Evolutionary conservation across 2,888 invertebrate genomes (phyloP), one percentile per base, ranked within the genome.

Genomic region (Pandemis corylana): DNA sequence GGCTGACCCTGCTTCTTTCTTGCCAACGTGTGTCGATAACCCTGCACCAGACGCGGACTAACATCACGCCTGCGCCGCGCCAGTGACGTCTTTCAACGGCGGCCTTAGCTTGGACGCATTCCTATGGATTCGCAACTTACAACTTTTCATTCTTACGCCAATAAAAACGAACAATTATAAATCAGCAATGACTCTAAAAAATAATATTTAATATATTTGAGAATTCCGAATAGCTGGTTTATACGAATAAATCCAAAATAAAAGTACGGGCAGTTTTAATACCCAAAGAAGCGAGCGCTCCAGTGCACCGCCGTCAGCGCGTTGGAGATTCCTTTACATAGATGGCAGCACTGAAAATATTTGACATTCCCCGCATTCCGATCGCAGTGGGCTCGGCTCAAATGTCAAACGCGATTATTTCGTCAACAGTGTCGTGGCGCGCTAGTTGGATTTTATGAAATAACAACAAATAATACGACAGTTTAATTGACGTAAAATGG

Each of bases 391-490:
- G 95, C 96, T 95, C 95, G 96, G 95, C 95, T 95, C 95, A 96
- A 96, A 96, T 96, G 96, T 96, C 96, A 96, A 96, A 96, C 95
- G 95, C 91, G 90, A 93, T 93, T 94, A 95, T 94, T 94, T 94
- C 94, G 93, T 95, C 94, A 94, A 94, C 94, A 94, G 94, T 92
- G 89, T 88, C 91, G 92, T 91, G 91, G 92, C 92, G 94, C 91
- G 93, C 87, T 91, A 94, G 94, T 92, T 93, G 94, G 90, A 89
- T 92, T 93, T 93, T 90, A 90, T 90, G 85, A 92, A 93, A 90
- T 92, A 93, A 91, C 86, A 93, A 93, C 90, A 92, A 93, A 93
- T 91, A 91, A 80, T 84, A 86, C 83, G 87, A 83, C 83, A 86
- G 89, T 90, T 90, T 85, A 85, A 85, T 90, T 88, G 82, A 86